Evolutionary conservation across 53 echinoderm and acorn worm genomes (phyloP).

Genomic region (Echinometra lucunter): DNA sequence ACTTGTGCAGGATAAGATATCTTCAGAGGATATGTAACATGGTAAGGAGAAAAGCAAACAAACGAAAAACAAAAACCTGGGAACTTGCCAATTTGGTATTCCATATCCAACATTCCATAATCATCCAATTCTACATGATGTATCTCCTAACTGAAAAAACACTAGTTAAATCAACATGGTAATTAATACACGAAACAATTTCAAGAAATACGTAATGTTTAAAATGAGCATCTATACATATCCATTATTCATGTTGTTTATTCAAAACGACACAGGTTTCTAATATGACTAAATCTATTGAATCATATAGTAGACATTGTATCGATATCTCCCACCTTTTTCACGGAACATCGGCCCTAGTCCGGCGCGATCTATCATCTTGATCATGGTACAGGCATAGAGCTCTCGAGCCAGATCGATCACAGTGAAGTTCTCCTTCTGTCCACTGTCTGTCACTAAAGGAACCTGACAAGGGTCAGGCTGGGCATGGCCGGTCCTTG

Average conservation of each 20-base stretch:
- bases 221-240: too few species aligned
- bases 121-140: too few species aligned
- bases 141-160: too few species aligned
- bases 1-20: too few species aligned
- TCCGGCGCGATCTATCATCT: conserved; percentile 66
- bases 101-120: too few species aligned
- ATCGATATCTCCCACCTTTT: neutral
- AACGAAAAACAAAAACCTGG: too few species aligned
- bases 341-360: conserved; percentile 38
- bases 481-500: neutral
- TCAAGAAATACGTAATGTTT: too few species aligned
- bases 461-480: conserved; percentile 32
- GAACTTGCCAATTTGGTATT: too few species aligned
- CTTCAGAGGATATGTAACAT: too few species aligned
- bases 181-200: too few species aligned
- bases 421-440: conserved; percentile 27
- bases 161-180: too few species aligned
- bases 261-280: neutral
- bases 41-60: too few species aligned
- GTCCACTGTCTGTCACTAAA: conserved; percentile 35
- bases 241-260: neutral
- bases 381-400: conserved; percentile 61
- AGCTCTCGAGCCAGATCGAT: conserved; percentile 59
- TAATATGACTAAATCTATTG: neutral
- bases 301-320: neutral